Conservation (phyloP, 2,113 vertebrate genomes). For the Myiagra hebetior region DNA sequence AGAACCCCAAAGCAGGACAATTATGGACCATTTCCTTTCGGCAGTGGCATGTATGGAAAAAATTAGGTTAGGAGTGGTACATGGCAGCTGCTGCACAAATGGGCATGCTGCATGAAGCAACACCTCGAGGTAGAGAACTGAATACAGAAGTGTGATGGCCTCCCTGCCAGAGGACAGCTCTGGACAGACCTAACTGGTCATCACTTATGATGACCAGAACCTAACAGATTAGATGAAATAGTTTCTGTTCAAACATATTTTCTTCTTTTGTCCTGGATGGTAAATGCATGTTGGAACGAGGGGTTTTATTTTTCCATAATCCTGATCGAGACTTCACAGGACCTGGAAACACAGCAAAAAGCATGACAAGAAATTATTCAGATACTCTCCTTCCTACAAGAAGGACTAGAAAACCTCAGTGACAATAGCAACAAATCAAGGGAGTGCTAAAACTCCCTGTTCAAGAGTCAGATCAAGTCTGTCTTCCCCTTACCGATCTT, state of each 20-base stretch:
- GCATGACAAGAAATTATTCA: neutral
- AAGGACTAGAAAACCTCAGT: neutral
- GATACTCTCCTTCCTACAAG: neutral
- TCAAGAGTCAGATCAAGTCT: neutral
- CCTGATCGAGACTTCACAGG: neutral
- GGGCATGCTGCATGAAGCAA: neutral
- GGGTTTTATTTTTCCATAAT: neutral
- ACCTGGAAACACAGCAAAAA: neutral
- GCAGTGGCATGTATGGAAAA: neutral
- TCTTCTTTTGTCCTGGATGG: neutral
- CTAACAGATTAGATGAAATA: neutral
- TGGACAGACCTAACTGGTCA: neutral
- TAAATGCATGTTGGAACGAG: neutral
- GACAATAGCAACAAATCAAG: neutral
- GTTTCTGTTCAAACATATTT: neutral
- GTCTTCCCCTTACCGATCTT: neutral
- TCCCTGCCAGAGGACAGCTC: neutral
- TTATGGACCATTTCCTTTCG: neutral
- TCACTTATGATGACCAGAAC: neutral
- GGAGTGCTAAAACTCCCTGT: neutral
- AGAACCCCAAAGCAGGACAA: neutral
- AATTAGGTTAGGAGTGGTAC: neutral
- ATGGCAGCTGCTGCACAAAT: neutral
- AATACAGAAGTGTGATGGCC: neutral
- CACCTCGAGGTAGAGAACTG: neutral